Conservation (phyloP, 2,797 vertebrate genomes). For the Aldrovandia affinis region DNA sequence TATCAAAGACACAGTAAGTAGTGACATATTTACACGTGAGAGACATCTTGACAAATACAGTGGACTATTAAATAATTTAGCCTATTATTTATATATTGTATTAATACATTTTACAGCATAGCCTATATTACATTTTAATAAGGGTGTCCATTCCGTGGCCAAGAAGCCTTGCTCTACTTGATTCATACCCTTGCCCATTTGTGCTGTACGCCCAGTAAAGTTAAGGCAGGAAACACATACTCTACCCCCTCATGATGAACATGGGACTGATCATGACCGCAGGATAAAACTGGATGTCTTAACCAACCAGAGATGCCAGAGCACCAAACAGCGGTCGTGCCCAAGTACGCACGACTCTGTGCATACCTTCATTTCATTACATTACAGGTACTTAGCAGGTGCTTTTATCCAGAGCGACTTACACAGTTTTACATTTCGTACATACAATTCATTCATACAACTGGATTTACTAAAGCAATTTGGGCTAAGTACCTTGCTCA, state of each 20-base stretch:
- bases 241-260: slow-evolving; percentile 1
- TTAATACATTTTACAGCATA: no score
- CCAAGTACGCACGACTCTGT: background rate
- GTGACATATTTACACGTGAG: no score
- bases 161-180: background rate
- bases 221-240: background rate
- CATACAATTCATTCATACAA: no score
- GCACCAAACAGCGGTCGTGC: background rate
- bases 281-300: background rate
- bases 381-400: no score
- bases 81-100: background rate
- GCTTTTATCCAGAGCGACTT: no score
- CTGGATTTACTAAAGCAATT: no score
- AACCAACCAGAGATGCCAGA: background rate
- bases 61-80: background rate
- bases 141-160: background rate
- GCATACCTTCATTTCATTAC: background rate
- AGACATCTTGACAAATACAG: background rate
- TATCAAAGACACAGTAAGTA: no score
- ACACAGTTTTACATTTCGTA: no score
- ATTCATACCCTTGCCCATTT: background rate
- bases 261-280: background rate
- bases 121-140: background rate
- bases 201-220: background rate
- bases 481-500: no score